Base-by-base conservation (phyloP, 2,797 vertebrate species). In the Sarcoramphus papa region DNA sequence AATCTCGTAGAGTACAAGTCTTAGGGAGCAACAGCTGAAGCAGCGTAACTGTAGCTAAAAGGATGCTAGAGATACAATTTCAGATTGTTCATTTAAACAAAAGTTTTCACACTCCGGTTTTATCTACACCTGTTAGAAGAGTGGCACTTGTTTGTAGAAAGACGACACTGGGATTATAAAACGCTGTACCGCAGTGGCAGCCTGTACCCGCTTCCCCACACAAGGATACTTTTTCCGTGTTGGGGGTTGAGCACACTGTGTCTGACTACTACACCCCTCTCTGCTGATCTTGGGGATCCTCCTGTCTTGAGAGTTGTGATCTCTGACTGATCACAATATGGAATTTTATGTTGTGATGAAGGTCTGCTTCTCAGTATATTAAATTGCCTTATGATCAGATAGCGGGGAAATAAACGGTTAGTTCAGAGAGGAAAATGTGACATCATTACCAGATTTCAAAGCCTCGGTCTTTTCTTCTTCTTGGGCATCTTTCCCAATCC, bases 381-480 rank as follows among this genome's bases (percentile, higher is more conserved):
- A 30, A 62, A 28, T 15, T 19, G 30, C 35, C 50, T 43, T 51
- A 1, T 1, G 24, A 53, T 77, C 69, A 86, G 27, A 57, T 12
- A 53, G 69, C 7, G 35, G n/a, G 81, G 17, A 72, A 75, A 77
- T 14, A 57, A 89, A 24, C 2, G 2, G 23, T n/a, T 21, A 62
- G 60, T 57, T 86, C 50, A 57, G 56, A 81, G 40, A n/a, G 75
- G 63, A 81, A 77, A 74, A 80, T 7, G 40, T 48, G 90, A 92
- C 45, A n/a, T 97, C 45, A n/a, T 97, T 96, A 99, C 99, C 99
- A 48, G 99, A 99, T 30, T 98, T 65, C 97, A 99, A 90, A 2
- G 99, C 99, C 94, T 99, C 99, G 0, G 98, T 98, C 98, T 99
- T 99, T 93, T 99, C 99, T 47, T 99, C 99, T 78, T 99, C 99